phyloP scores from a whole-genome alignment of 2,888 invertebrate genomes.

The Glyphotaelius pellucidus region DNA sequence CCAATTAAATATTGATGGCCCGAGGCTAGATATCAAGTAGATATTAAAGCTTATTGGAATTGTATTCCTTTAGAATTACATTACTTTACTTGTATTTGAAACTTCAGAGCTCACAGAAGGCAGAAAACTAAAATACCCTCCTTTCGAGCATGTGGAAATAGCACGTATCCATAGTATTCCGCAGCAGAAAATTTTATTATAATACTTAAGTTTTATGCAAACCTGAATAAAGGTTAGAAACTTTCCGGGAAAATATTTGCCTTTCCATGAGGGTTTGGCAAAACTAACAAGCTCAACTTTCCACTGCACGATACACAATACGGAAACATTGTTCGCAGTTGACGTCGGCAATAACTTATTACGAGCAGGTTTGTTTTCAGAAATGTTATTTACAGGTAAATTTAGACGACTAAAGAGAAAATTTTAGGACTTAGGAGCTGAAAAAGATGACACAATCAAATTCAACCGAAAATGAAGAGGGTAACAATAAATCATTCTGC shows the following conservation, averaged over 20 bases:
- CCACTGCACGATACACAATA: constrained; percentile 5
- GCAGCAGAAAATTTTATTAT: neutral
- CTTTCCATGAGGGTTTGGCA: neutral
- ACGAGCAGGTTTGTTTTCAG: neutral
- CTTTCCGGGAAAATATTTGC: constrained; percentile 3
- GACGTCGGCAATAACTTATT: neutral
- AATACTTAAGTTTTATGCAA: neutral
- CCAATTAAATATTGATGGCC: neutral
- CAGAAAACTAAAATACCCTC: neutral
- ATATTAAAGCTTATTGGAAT: neutral
- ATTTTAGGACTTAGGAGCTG: too few species aligned
- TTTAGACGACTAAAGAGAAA: neutral
- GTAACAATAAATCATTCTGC: too few species aligned
- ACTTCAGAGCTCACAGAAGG: neutral
- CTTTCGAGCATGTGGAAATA: neutral
- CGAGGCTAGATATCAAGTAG: neutral
- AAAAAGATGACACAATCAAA: neutral
- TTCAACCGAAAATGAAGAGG: neutral
- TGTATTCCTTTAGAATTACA: neutral
- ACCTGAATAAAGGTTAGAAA: constrained; percentile 5
- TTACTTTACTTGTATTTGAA: neutral
- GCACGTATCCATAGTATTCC: neutral
- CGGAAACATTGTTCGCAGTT: neutral
- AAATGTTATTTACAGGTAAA: neutral
- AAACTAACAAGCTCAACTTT: constrained; percentile 17